Evolutionary conservation across 2,888 invertebrate species (phyloP), one percentile per base, ranked within the genome.

Genomic region (Leptura quadrifasciata): DNA sequence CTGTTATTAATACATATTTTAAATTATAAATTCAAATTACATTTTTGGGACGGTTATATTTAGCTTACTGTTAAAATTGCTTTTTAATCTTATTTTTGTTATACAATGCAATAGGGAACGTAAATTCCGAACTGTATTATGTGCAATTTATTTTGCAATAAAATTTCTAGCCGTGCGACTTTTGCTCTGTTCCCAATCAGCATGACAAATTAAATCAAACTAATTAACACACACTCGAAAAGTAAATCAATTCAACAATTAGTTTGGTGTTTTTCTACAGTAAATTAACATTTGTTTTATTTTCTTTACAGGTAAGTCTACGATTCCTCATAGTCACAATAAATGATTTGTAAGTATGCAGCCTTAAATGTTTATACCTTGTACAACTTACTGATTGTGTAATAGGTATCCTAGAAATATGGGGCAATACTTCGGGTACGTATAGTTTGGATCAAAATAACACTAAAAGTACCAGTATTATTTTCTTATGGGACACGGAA

Each of bases 231-330:
- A n/a, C n/a, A 47, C 47, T 5, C n/a, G 15, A n/a, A n/a, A 15
- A n/a, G n/a, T 10, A 47, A 47, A 47, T 31, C 6, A 4, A 47
- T n/a, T n/a, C n/a, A 47, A 15, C 5, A n/a, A 47, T 47, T 47
- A n/a, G 17, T 47, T n/a, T 47, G 1, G 15, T 47, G n/a, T 47
- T 47, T n/a, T 47, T 12, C n/a, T 47, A 47, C n/a, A 2, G 47
- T 47, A 15, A 47, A 47, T 47, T n/a, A n/a, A 15, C n/a, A 47
- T 57, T 57, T 57, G 20, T 57, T 20, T 57, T n/a, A n/a, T 47
- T 10, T 31, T 57, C 20, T 57, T 57, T 57, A 20, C 57, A 57
- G 20, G 55, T 55, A 20, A 57, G 57, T 57, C 21, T 20, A 9
- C 57, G 21, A 57, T 1, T 57, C 57, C 21, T 12, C 12, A 54